Evolutionary conservation across 2,888 invertebrate genomes (phyloP).

Genomic region (Euzophera pinguis): DNA sequence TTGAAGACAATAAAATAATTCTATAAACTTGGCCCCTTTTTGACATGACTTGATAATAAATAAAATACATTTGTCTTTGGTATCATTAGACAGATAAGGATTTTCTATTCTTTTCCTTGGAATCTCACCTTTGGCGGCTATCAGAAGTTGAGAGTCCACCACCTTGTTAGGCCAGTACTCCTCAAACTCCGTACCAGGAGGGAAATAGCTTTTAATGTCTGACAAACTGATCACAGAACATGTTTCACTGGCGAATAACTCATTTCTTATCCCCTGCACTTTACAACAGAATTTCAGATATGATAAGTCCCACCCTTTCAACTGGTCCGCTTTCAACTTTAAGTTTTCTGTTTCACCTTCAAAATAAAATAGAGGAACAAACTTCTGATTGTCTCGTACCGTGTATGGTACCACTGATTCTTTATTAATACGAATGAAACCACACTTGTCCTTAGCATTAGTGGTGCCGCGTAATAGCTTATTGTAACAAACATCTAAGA

Average conservation of each 20-base stretch:
- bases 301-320: slow-evolving; percentile 95
- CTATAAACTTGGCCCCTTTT: background rate
- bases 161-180: slow-evolving; percentile 96
- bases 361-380: slow-evolving; percentile 93
- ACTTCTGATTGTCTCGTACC: slow-evolving; percentile 89
- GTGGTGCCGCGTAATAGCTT: slow-evolving; percentile 87
- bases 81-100: background rate
- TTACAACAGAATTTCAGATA: slow-evolving; percentile 97
- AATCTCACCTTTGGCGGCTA: slow-evolving; percentile 82
- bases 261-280: slow-evolving; percentile 94
- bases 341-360: slow-evolving; percentile 96
- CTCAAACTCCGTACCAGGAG: slow-evolving; percentile 93
- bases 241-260: slow-evolving; percentile 93
- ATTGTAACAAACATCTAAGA: slow-evolving; percentile 93
- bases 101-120: background rate
- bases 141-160: slow-evolving; percentile 88
- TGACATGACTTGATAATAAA: background rate
- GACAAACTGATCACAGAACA: slow-evolving; percentile 94
- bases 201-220: slow-evolving; percentile 94
- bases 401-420: slow-evolving; percentile 97
- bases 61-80: background rate
- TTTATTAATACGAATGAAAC: slow-evolving; percentile 94
- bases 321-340: slow-evolving; percentile 90
- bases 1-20: background rate
- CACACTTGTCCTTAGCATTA: slow-evolving; percentile 89